These are phyloP conservation scores for Arion vulgaris DNA, from an alignment of 1,140 invertebrate species.

Conservation along the genomic window DNA sequence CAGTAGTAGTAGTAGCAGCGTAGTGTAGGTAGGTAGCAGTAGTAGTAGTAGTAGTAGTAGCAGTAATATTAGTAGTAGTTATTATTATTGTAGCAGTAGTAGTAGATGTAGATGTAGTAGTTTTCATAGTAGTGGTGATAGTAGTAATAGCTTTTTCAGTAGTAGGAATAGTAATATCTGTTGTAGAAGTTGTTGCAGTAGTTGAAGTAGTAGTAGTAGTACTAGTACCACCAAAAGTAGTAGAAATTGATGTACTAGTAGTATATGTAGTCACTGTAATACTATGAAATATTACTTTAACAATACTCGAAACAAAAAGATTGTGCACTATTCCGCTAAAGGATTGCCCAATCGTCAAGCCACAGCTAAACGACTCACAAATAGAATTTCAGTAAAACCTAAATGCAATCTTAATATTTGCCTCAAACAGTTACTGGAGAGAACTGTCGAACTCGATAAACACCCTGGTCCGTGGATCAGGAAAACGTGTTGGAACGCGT, in stretches of 20 bases:
- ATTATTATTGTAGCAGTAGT: background rate
- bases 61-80: background rate
- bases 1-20: background rate
- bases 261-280: background rate
- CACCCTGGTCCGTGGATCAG: too few relatives aligned
- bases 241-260: background rate
- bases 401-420: too few relatives aligned
- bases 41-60: conserved; percentile 6
- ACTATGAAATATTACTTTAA: too few relatives aligned
- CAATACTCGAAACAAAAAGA: too few relatives aligned
- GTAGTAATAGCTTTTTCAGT: background rate
- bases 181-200: background rate
- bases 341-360: too few relatives aligned
- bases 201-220: background rate
- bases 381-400: too few relatives aligned
- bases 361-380: too few relatives aligned
- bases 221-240: too few relatives aligned
- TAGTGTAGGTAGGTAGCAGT: background rate
- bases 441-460: too few relatives aligned
- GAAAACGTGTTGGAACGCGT: too few relatives aligned
- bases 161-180: background rate
- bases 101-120: background rate
- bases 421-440: too few relatives aligned
- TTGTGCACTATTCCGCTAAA: too few relatives aligned
- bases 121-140: background rate